Conservation (phyloP, 2,888 invertebrate species). For the Morpho deidamia region DNA sequence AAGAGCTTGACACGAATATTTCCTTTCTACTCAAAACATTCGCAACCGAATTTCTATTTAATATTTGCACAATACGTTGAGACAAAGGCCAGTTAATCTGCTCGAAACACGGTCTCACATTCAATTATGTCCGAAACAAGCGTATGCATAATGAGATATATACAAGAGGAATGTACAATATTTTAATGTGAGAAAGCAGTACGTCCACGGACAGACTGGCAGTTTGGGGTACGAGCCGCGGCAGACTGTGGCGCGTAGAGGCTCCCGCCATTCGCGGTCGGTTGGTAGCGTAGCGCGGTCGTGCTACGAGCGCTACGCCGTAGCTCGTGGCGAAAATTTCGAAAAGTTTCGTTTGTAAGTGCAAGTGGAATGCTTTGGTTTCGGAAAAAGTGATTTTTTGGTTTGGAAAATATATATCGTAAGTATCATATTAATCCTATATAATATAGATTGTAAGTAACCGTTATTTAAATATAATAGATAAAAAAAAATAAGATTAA, state of each 20-base stretch:
- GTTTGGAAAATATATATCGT: slow-evolving; percentile 6
- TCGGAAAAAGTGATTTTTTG: slow-evolving; percentile 14
- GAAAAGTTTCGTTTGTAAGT: slow-evolving; percentile 23
- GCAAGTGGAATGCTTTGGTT: slow-evolving; percentile 22
- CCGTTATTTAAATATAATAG: too few species aligned
- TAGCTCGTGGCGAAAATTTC: slow-evolving; percentile 34
- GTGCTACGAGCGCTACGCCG: slow-evolving; percentile 43
- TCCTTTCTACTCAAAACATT: slow-evolving; percentile 5
- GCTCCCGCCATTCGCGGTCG: slow-evolving; percentile 50
- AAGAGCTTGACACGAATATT: neutral
- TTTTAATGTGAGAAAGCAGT: slow-evolving; percentile 16
- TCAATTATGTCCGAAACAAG: slow-evolving; percentile 44
- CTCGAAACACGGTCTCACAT: slow-evolving; percentile 40
- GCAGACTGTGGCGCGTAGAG: slow-evolving; percentile 17
- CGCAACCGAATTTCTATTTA: too few species aligned
- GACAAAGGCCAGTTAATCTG: slow-evolving; percentile 46
- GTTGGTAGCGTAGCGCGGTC: slow-evolving; percentile 49
- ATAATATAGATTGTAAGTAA: neutral
- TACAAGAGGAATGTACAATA: too few species aligned
- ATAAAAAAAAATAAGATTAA: too few species aligned
- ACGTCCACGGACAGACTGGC: slow-evolving; percentile 27
- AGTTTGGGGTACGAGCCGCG: neutral
- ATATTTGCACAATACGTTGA: slow-evolving; percentile 21
- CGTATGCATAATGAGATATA: slow-evolving; percentile 33
- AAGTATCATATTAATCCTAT: slow-evolving; percentile 7